Percentiles rank a stretch among this genome's conserved stretches.
phyloP scores from a whole-genome alignment of 2,113 vertebrate genomes.

The Cololabis saira region DNA sequence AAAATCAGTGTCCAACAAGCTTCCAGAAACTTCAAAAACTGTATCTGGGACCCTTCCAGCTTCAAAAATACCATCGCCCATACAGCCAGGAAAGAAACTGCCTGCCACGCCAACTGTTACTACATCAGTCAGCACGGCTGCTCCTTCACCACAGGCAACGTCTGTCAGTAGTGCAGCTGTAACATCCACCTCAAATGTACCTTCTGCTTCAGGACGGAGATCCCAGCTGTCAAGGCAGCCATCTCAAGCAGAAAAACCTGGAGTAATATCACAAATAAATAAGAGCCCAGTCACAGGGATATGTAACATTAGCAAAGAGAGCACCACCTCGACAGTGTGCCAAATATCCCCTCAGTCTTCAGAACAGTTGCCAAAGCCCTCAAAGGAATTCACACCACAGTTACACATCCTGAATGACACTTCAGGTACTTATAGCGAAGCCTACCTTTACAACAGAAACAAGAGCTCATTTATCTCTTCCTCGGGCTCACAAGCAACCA shows the following conservation, averaged over 20 bases:
- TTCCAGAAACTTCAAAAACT: slow-evolving; percentile 46
- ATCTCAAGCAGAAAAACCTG: slow-evolving; percentile 58
- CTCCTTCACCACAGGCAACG: slow-evolving; percentile 8
- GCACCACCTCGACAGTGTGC: neutral
- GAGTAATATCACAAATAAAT: slow-evolving; percentile 41
- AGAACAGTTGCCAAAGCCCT: slow-evolving; percentile 23
- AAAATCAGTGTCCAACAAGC: slow-evolving; percentile 24
- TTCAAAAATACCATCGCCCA: slow-evolving; percentile 59
- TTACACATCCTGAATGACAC: slow-evolving; percentile 67
- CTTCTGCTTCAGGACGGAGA: slow-evolving; percentile 43
- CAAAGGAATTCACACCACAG: slow-evolving; percentile 43
- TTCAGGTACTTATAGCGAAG: slow-evolving; percentile 20
- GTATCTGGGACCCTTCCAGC: slow-evolving; percentile 37
- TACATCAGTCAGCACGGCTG: neutral
- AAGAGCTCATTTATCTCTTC: slow-evolving; percentile 12
- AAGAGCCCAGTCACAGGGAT: slow-evolving; percentile 9
- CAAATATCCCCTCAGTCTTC: slow-evolving; percentile 29
- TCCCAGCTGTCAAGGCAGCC: slow-evolving; percentile 63
- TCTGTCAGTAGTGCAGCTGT: slow-evolving; percentile 28
- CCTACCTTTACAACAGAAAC: slow-evolving; percentile 51
- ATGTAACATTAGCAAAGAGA: slow-evolving; percentile 13
- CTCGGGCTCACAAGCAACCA: slow-evolving; percentile 31
- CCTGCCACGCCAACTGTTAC: slow-evolving; percentile 32
- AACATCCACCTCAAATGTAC: slow-evolving; percentile 16
- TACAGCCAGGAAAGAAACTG: slow-evolving; percentile 47